Evolutionary conservation across 2,797 vertebrate genomes (phyloP).

Genomic region (Myripristis murdjan): DNA sequence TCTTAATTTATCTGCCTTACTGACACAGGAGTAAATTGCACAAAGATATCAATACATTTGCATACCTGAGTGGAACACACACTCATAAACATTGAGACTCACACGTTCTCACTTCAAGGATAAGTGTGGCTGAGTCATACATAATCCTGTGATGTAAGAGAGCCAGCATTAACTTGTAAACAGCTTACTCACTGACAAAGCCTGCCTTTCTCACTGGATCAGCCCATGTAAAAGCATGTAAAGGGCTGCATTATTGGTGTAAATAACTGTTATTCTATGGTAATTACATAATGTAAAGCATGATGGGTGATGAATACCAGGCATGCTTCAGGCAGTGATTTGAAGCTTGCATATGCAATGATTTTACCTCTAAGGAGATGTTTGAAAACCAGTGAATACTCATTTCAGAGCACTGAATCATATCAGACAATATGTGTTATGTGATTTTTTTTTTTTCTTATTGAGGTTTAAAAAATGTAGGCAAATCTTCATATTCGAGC

Average conservation of each 20-base stretch:
- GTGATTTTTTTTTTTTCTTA: background rate
- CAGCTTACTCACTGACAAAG: slow-evolving; percentile 72
- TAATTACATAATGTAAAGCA: slow-evolving; percentile 26
- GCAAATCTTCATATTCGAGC: too few relatives aligned
- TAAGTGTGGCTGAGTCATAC: slow-evolving; percentile 47
- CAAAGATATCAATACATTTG: background rate
- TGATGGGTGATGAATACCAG: background rate
- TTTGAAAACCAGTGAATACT: too few relatives aligned
- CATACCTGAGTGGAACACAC: slow-evolving; percentile 1
- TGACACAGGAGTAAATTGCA: background rate
- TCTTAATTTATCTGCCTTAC: background rate
- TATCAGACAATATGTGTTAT: background rate
- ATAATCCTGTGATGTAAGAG: slow-evolving; percentile 78
- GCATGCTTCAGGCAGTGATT: slow-evolving; percentile 9
- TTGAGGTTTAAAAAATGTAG: too few relatives aligned
- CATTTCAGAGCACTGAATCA: background rate
- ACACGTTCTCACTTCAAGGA: slow-evolving; percentile 9
- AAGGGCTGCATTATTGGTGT: slow-evolving; percentile 39
- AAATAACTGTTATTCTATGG: slow-evolving; percentile 32
- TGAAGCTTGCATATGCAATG: background rate
- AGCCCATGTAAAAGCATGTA: slow-evolving; percentile 39
- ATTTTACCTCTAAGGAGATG: background rate
- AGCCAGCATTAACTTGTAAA: slow-evolving; percentile 68
- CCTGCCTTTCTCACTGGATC: slow-evolving; percentile 49
- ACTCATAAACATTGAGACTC: background rate